Evolutionary conservation across 2,113 vertebrate species (phyloP).

Genomic region (Oceanites oceanicus): DNA sequence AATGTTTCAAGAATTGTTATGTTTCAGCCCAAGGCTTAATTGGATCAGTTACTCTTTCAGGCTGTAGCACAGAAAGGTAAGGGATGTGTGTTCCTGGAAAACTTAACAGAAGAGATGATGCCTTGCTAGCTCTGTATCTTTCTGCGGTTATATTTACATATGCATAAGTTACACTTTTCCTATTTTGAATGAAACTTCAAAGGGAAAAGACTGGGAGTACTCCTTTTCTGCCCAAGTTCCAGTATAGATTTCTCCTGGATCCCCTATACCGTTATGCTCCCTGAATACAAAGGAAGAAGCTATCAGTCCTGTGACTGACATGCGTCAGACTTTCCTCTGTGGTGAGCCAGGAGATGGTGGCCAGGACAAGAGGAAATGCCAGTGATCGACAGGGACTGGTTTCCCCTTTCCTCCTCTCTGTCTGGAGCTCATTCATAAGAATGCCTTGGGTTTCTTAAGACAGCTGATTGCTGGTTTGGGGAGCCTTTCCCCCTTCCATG

Average conservation of each 20-base stretch:
- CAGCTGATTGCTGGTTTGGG: not conserved
- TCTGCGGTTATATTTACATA: not conserved
- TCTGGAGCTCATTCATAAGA: not conserved
- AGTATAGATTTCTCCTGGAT: not conserved
- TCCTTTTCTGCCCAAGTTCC: not conserved
- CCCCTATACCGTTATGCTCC: rapidly evolving
- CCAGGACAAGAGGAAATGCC: not conserved
- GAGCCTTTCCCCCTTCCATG: rapidly evolving
- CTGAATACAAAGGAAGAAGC: not conserved
- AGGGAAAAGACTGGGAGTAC: not conserved
- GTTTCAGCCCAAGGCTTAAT: not conserved
- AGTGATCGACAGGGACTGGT: rapidly evolving
- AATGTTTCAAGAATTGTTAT: not conserved
- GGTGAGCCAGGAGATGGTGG: not conserved
- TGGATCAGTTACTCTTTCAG: not conserved
- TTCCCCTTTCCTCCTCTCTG: not conserved
- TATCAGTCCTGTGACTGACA: not conserved
- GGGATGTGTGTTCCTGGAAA: not conserved
- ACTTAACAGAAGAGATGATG: rapidly evolving
- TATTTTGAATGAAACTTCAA: not conserved
- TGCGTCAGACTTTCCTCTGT: not conserved
- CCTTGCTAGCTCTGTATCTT: not conserved
- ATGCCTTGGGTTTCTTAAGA: not conserved
- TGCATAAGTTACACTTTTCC: not conserved
- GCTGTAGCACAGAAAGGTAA: not conserved